Evolutionary conservation across 2,888 invertebrate species (phyloP), one percentile per base, ranked within the genome.

Genomic region (Lepidochitona cinerea): DNA sequence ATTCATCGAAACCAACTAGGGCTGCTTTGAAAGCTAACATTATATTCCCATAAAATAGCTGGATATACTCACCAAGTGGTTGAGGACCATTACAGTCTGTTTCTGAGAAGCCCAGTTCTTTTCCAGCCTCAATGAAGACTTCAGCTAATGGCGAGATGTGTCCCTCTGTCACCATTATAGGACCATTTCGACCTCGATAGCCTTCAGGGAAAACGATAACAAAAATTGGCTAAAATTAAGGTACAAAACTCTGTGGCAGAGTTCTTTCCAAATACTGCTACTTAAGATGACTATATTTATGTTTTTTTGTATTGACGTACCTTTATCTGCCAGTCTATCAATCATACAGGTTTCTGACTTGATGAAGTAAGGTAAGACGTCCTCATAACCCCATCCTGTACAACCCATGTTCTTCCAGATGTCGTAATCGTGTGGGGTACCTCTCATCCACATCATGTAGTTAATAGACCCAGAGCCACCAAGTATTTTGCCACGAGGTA

Each of bases 361-460:
- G 86, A 91, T 90, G 90, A 92, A 90, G 74, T 87, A 90, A 88
- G 92, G 88, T 87, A 94, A 85, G 94, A 94, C 76, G 96, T 97
- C 79, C 95, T 92, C 91, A 96, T 96, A 88, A 0, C 95, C 93
- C 98, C 98, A 98, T 1, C 97, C 97, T 0, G 94, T 92, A 89
- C 96, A 96, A 0, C 97, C 97, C 37, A 94, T 92, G 0, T 93
- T 92, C 52, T 95, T 95, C 97, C 97, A 98, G 70, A 94, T 93
- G 89, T 97, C 95, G 88, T 93, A 98, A 90, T 97, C 97, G 0
- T 95, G 92, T 72, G 93, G 93, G 89, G 97, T 83, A 0, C 97
- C 97, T 76, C 97, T 92, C 14, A 96, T 94, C 91, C 97, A 97
- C 0, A 97, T 92, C 97, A 97, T 97, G 0, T 96, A 96, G 87